Base-by-base conservation (phyloP, 2,797 vertebrate species). In the Onychomys torridus region DNA sequence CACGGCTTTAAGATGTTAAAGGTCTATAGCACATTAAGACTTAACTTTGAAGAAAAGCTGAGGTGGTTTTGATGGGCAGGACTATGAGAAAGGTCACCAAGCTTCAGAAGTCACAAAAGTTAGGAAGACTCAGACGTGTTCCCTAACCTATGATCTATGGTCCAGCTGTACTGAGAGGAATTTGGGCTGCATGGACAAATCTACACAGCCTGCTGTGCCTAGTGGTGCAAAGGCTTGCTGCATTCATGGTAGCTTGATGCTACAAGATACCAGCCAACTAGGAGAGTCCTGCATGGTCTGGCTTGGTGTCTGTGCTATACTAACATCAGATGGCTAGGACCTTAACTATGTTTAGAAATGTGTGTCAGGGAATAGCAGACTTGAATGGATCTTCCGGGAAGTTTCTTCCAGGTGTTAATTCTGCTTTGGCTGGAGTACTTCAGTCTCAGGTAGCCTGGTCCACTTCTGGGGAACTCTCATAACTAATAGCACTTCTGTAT, bases 401-500 rank as follows among this genome's bases (percentile, higher is more conserved):
- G 81, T 91, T 85, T 83, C 78, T 57, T 78, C 73, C n/a, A 40
- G 61, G 55, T 79, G 61, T 83, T 77, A 61, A 37, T 86, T 81
- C 29, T 75, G 52, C 43, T 84, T 78, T 77, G 37, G 55, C 55
- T 61, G 63, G 63, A 92, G 77, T 10, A 46, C 14, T 84, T 93
- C 40, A 21, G 49, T 27, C 77, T 76, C 7, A 46, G 75, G 78
- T 52, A 40, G 32, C n/a, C 73, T 9, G 55, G 34, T 86, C 71
- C 40, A 43, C 57, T 90, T 93, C 49, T 67, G 40, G 23, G 91
- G 32, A 88, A 13, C 19, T 59, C 32, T 93, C 69, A 76, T 82
- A 92, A 91, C 84, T 71, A 93, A 96, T 84, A 92, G 34, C 17
- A 52, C 32, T 83, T 90, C 43, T 79, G 34, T 17, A 32, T 59